Evolutionary conservation across 2,113 vertebrate genomes (phyloP).

Genomic region (Pholis gunnellus): DNA sequence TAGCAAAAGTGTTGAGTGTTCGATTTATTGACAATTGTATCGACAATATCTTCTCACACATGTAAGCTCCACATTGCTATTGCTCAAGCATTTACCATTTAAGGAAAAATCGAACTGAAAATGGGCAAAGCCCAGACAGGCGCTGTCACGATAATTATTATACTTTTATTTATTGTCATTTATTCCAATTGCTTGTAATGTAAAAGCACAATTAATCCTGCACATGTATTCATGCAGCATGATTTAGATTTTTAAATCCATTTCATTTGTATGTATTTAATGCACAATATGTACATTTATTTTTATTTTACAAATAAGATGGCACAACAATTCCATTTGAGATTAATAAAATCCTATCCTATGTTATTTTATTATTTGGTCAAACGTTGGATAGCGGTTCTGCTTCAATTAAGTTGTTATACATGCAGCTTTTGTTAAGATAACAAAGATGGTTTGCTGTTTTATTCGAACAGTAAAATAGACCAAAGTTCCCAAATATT

Average conservation of each 20-base stretch:
- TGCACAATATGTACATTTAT: too few relatives aligned
- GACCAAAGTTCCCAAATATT: too few relatives aligned
- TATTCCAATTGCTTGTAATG: neutral
- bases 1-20: neutral
- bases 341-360: neutral
- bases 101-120: neutral
- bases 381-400: neutral
- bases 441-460: neutral
- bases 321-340: neutral
- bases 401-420: neutral
- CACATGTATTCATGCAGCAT: neutral
- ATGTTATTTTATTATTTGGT: neutral
- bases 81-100: neutral
- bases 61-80: too few relatives aligned
- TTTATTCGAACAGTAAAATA: too few relatives aligned
- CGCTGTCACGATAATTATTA: neutral
- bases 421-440: neutral
- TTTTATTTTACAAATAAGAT: neutral
- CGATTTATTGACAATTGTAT: too few relatives aligned
- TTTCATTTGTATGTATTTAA: neutral
- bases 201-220: too few relatives aligned
- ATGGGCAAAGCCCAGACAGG: neutral
- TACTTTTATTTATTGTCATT: too few relatives aligned
- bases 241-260: neutral
- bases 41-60: too few relatives aligned